Percentiles rank a stretch among this genome's conserved stretches.
Evolutionary conservation across 2,113 vertebrate species (phyloP).

Genomic region (Emydocephalus ijimae): DNA sequence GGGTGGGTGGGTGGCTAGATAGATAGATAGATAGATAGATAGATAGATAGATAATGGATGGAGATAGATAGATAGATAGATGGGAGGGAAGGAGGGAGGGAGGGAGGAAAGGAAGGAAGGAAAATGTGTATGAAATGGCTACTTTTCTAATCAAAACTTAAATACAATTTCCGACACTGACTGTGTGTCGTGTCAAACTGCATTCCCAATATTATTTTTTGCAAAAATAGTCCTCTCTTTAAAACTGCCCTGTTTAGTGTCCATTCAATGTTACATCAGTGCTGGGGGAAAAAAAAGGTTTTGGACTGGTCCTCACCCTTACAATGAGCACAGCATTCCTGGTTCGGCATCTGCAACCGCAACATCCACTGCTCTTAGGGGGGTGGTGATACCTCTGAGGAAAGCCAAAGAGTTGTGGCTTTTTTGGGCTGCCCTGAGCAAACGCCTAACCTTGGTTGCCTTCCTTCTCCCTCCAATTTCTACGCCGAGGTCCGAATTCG

Average conservation of each 20-base stretch:
- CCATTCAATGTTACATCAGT: background rate
- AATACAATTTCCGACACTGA: background rate
- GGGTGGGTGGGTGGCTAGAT: too few relatives aligned
- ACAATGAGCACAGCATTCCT: background rate
- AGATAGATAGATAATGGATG: background rate
- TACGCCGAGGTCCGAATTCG: background rate
- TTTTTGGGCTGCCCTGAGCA: background rate
- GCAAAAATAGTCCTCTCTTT: background rate
- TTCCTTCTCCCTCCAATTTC: background rate
- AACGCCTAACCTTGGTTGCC: background rate
- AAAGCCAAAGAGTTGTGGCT: background rate
- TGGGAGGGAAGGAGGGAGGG: background rate
- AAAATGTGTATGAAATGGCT: background rate
- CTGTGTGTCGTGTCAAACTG: background rate
- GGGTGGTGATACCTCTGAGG: too few relatives aligned
- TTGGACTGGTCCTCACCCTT: background rate
- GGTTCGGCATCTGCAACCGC: constrained; percentile 40
- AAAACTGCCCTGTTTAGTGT: background rate
- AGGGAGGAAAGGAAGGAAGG: background rate
- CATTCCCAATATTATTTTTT: background rate
- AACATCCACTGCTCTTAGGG: constrained; percentile 34
- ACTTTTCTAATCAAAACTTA: background rate
- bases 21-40: background rate
- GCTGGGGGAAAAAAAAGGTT: background rate
- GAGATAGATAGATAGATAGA: too few relatives aligned